Conservation (phyloP, 2,797 vertebrate species). For the Rallus crepitans region DNA sequence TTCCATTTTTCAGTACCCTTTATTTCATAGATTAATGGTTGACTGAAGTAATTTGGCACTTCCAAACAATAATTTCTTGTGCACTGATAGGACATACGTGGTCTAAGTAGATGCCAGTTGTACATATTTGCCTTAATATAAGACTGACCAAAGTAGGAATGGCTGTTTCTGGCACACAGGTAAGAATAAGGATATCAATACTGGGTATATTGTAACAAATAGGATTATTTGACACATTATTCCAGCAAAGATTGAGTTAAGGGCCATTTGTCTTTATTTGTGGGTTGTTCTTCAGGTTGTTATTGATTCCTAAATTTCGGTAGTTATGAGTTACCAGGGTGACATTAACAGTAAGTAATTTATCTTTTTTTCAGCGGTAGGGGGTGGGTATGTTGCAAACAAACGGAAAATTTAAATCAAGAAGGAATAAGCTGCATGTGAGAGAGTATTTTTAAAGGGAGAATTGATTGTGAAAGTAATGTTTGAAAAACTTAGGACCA, state of each 20-base stretch:
- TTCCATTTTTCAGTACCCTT: background rate
- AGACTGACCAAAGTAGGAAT: background rate
- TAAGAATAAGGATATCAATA: background rate
- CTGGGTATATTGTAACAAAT: background rate
- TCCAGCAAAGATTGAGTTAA: background rate
- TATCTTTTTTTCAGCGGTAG: background rate
- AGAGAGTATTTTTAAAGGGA: background rate
- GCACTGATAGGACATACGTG: fast-evolving
- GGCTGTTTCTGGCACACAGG: background rate
- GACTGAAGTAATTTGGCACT: background rate
- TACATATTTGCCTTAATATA: background rate
- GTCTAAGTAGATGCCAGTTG: background rate
- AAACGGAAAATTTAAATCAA: background rate
- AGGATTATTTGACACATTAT: slow-evolving; percentile 6
- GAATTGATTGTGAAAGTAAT: background rate
- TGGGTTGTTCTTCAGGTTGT: background rate
- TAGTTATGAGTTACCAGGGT: background rate
- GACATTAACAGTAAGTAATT: background rate
- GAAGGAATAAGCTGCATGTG: background rate
- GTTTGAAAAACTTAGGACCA: background rate
- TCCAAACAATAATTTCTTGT: background rate
- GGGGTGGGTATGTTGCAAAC: background rate
- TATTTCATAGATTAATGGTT: background rate
- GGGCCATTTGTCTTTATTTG: slow-evolving; percentile 11
- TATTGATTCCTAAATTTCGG: slow-evolving; percentile 36